A percentile compares a stretch with the other conserved stretches of the same genome.
Evolutionary conservation across 2,888 invertebrate genomes (phyloP).

Genomic region (Drosophila birchii): DNA sequence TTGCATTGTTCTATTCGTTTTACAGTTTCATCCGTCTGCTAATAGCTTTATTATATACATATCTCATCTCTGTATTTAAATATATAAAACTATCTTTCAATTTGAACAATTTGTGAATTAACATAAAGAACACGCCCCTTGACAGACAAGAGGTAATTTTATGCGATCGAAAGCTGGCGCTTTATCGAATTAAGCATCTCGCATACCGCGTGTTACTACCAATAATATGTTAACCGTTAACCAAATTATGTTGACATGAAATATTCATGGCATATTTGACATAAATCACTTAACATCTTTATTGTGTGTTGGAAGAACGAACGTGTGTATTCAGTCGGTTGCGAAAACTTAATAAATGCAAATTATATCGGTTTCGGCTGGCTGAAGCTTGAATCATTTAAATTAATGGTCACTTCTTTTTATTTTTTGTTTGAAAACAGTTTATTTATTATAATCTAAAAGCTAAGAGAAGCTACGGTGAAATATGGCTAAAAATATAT

Average conservation of each 20-base stretch:
- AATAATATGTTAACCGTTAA: constrained; percentile 43
- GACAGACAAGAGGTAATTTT: constrained; percentile 44
- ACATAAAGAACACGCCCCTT: constrained; percentile 17
- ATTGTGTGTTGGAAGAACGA: constrained; percentile 25
- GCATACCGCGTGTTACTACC: constrained; percentile 6
- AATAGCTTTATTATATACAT: constrained; percentile 13
- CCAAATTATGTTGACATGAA: constrained; percentile 43
- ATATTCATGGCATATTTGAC: constrained; percentile 32
- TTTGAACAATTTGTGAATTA: constrained; percentile 8
- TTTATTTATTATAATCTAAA: constrained; percentile 10
- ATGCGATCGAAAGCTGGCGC: constrained; percentile 22
- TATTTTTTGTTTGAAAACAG: constrained; percentile 1
- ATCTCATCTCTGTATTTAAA: not conserved
- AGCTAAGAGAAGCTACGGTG: not conserved
- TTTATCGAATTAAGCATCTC: constrained; percentile 30
- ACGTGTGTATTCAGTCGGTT: constrained; percentile 11
- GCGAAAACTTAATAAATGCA: constrained; percentile 36
- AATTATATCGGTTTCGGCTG: constrained; percentile 23
- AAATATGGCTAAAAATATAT: not conserved
- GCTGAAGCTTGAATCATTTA: constrained; percentile 19
- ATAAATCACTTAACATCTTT: constrained; percentile 50
- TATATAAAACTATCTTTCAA: constrained; percentile 5
- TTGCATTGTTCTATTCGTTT: constrained; percentile 57
- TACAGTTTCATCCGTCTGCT: constrained; percentile 23
- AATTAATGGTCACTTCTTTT: constrained; percentile 12